phyloP scores from a whole-genome alignment of 2,797 vertebrate species.

The Ctenopoma kingsleyae region DNA sequence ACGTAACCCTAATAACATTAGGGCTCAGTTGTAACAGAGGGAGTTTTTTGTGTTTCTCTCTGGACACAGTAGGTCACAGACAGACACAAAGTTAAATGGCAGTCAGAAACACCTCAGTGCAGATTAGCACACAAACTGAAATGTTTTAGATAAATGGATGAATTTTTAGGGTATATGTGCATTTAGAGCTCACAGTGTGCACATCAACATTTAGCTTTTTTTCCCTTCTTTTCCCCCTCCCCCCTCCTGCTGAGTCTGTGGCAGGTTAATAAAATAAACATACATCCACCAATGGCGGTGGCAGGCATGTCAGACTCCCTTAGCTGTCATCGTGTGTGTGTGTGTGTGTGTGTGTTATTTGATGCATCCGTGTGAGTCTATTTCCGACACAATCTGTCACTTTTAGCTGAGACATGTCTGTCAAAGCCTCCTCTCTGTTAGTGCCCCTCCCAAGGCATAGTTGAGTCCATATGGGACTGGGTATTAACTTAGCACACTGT shows the following conservation, averaged over 20 bases:
- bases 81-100: conserved; percentile 40
- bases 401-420: conserved; percentile 70
- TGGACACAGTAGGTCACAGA: conserved; percentile 41
- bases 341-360: conserved; percentile 33
- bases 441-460: conserved; percentile 31
- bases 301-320: conserved; percentile 74
- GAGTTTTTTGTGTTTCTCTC: not conserved
- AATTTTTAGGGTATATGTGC: conserved; percentile 8
- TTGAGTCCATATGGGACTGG: conserved; percentile 40
- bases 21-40: not conserved
- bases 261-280: conserved; percentile 84
- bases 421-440: conserved; percentile 51
- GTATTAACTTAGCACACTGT: conserved; percentile 41
- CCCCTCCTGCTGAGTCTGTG: conserved; percentile 45
- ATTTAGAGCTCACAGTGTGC: conserved; percentile 23
- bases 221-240: not conserved
- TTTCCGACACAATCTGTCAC: conserved; percentile 72
- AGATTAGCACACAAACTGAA: conserved; percentile 4
- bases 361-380: conserved; percentile 56
- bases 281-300: conserved; percentile 72
- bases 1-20: not conserved
- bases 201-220: conserved; percentile 16
- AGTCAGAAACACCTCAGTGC: conserved; percentile 26
- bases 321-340: conserved; percentile 73
- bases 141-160: conserved; percentile 14